Evolutionary conservation across 2,113 vertebrate species (phyloP).

Genomic region (Hippoglossus stenolepis): DNA sequence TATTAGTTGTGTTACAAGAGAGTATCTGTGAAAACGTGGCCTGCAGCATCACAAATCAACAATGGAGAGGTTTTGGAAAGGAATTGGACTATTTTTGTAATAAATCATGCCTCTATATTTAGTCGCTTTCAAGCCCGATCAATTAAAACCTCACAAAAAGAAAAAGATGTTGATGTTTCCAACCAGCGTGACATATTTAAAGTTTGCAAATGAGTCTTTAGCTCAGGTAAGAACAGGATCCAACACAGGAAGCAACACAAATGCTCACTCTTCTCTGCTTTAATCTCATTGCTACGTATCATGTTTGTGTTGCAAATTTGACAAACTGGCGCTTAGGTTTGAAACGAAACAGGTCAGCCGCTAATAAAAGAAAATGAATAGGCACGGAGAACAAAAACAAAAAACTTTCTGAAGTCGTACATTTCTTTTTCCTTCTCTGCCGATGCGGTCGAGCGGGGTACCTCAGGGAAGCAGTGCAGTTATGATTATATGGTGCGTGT

Average conservation of each 20-base stretch:
- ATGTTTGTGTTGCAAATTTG: conserved; percentile 26
- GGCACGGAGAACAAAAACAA: conserved; percentile 8
- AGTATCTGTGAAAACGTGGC: not conserved
- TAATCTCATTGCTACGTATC: conserved; percentile 45
- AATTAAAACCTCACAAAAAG: not conserved
- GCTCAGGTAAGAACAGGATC: conserved; percentile 63
- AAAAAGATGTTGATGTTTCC: not conserved
- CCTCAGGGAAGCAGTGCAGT: conserved; percentile 41
- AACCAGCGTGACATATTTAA: not conserved
- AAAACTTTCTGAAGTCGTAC: conserved; percentile 15
- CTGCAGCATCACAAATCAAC: not conserved
- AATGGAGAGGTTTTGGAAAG: not conserved
- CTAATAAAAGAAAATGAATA: conserved; percentile 24
- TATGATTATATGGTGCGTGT: conserved; percentile 55
- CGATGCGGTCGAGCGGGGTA: conserved; percentile 4
- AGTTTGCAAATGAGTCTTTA: conserved; percentile 27
- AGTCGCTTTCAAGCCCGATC: not conserved
- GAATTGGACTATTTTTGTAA: not conserved
- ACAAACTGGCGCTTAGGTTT: too few relatives aligned
- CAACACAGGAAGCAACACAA: conserved; percentile 55
- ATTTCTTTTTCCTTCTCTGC: conserved; percentile 33
- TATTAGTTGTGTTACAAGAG: not conserved
- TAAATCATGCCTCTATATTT: not conserved
- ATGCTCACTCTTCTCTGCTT: conserved; percentile 22
- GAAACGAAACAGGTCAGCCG: not conserved